phyloP scores from a whole-genome alignment of 2,113 vertebrate genomes.

The Clarias macrocephalus region DNA sequence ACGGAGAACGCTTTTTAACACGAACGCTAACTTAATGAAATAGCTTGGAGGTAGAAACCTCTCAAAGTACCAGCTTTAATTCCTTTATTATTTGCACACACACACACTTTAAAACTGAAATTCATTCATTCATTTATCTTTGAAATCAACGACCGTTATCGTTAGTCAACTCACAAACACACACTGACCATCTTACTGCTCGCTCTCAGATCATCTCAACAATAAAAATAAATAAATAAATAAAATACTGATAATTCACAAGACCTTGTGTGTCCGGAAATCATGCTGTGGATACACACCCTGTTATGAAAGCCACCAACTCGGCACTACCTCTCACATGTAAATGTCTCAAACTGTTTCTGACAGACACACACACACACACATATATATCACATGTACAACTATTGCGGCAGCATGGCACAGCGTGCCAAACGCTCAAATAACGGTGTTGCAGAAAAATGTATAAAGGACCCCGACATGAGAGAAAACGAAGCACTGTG shows the following conservation, averaged over 20 bases:
- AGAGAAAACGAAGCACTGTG: neutral
- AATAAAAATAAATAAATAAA: neutral
- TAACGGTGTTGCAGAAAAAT: too few relatives aligned
- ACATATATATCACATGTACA: neutral
- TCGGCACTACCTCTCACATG: neutral
- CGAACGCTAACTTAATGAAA: neutral
- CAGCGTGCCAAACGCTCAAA: neutral
- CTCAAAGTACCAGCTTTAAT: neutral
- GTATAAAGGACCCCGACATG: constrained; percentile 11
- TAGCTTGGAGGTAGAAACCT: neutral
- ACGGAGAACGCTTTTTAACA: neutral
- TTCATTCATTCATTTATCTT: too few relatives aligned
- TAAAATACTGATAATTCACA: neutral
- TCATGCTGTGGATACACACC: neutral
- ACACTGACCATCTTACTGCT: constrained; percentile 8
- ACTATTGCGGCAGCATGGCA: neutral
- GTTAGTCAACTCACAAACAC: constrained; percentile 33
- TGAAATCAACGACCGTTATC: constrained; percentile 11
- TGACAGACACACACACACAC: too few relatives aligned
- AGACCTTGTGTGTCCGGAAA: neutral
- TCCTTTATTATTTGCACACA: neutral
- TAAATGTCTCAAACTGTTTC: neutral
- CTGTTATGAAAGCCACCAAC: neutral
- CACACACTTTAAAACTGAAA: neutral
- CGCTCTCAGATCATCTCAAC: neutral